Evolutionary conservation across 1,140 invertebrate genomes (phyloP).

Genomic region (Lepidurus arcticus): DNA sequence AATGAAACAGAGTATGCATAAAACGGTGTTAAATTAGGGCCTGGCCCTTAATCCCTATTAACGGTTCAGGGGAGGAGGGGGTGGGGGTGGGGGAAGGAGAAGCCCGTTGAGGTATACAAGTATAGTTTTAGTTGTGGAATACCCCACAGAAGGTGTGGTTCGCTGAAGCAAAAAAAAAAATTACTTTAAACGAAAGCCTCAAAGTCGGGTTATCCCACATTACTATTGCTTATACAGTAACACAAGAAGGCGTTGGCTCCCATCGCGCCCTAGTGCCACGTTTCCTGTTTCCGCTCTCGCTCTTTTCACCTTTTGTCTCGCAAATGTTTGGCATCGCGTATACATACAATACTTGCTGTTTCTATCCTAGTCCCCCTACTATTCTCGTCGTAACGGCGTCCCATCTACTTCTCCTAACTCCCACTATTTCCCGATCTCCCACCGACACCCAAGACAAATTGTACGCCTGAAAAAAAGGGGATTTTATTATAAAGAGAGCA

Average conservation of each 20-base stretch:
- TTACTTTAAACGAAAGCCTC: neutral
- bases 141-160: neutral
- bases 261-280: constrained; percentile 20
- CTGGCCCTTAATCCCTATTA: constrained; percentile 1
- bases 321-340: neutral
- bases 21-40: neutral
- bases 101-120: too few relatives aligned
- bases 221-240: constrained; percentile 14
- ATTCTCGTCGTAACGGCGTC: neutral
- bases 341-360: neutral
- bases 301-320: constrained; percentile 17
- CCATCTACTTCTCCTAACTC: neutral
- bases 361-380: neutral
- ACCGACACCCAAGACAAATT: neutral
- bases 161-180: neutral
- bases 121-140: neutral
- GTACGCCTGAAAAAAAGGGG: neutral
- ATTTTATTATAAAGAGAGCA: neutral
- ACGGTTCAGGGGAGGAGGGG: neutral
- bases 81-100: neutral
- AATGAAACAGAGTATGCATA: constrained; percentile 20
- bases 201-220: constrained; percentile 21
- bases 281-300: constrained; percentile 17
- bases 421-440: neutral
- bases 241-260: constrained; percentile 11